phyloP scores from a whole-genome alignment of 2,888 invertebrate genomes.

The Drosophila infuscata region DNA sequence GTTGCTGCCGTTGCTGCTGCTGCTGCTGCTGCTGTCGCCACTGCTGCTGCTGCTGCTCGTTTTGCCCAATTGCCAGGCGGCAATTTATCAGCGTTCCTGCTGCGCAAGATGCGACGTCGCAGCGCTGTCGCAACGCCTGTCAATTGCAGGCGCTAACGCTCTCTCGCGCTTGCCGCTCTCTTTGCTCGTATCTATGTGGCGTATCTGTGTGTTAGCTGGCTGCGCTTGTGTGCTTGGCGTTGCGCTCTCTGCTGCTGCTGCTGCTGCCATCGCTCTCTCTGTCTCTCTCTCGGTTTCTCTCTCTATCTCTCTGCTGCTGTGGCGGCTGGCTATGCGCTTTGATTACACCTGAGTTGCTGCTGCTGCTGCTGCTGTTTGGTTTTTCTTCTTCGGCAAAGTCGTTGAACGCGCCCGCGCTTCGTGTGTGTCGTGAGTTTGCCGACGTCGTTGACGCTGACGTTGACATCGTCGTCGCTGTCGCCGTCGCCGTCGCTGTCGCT shows the following conservation, averaged over 20 bases:
- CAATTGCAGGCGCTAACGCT: constrained; percentile 17
- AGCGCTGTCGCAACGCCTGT: constrained; percentile 29
- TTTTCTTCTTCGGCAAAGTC: constrained; percentile 76
- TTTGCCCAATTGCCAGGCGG: constrained; percentile 75
- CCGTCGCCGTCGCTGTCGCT: constrained; percentile 25
- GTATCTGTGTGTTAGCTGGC: constrained; percentile 64
- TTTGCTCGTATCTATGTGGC: constrained; percentile 49
- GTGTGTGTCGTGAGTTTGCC: constrained; percentile 29
- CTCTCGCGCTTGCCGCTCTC: constrained; percentile 13
- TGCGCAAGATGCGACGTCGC: constrained; percentile 56
- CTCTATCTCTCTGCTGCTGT: constrained; percentile 44
- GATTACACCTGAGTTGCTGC: constrained; percentile 74
- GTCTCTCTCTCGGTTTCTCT: constrained; percentile 16
- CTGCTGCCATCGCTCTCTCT: constrained; percentile 38
- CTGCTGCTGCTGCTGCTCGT: constrained; percentile 14
- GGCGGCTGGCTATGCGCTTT: constrained; percentile 69
- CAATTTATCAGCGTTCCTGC: constrained; percentile 75
- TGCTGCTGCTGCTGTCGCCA: background rate
- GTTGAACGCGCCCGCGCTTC: constrained; percentile 71
- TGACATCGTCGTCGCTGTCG: constrained; percentile 41
- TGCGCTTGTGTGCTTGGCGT: constrained; percentile 18
- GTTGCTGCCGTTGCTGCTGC: constrained; percentile 10
- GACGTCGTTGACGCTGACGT: constrained; percentile 25
- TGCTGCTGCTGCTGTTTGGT: constrained; percentile 71
- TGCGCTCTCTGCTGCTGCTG: constrained; percentile 40